These are phyloP conservation scores for Pristionchus exspectatus DNA, from an alignment of 2,888 invertebrate genomes.

Conservation along the genomic window DNA sequence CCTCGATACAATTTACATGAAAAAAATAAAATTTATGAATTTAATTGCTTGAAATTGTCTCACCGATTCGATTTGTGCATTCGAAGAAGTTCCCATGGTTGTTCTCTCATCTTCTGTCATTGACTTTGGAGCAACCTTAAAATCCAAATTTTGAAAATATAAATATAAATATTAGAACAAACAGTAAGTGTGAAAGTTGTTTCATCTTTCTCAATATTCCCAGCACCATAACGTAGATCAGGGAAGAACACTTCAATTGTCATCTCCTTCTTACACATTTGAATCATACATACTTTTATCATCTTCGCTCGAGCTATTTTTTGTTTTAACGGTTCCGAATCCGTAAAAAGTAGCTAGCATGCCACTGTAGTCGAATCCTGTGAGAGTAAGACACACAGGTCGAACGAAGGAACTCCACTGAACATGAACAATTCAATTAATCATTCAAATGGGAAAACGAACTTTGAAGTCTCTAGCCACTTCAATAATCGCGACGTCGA, in stretches of 20 bases:
- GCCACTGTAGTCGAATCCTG: not conserved
- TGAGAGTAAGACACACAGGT: not conserved
- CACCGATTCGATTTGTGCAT: constrained; percentile 16
- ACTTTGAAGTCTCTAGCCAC: not conserved
- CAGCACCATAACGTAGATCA: constrained; percentile 2
- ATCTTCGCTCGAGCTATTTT: no score
- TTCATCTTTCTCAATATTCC: not conserved
- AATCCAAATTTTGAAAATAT: not conserved
- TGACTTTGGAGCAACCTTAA: not conserved
- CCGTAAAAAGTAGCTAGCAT: no score
- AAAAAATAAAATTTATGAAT: not conserved
- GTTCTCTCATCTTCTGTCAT: not conserved
- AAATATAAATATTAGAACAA: not conserved
- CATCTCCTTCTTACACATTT: not conserved
- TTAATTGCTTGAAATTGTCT: not conserved
- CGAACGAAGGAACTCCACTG: not conserved
- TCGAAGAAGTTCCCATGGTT: not conserved
- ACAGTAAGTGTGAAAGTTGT: not conserved
- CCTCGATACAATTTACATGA: no score
- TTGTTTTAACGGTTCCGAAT: no score
- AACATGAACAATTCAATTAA: no score
- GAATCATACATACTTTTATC: no score
- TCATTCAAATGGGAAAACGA: not conserved
- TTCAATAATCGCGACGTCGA: not conserved
- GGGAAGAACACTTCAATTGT: not conserved